Percentiles rank a stretch among this genome's conserved stretches.
Conservation (phyloP, 2,113 vertebrate genomes). For the Oryzias javanicus region DNA sequence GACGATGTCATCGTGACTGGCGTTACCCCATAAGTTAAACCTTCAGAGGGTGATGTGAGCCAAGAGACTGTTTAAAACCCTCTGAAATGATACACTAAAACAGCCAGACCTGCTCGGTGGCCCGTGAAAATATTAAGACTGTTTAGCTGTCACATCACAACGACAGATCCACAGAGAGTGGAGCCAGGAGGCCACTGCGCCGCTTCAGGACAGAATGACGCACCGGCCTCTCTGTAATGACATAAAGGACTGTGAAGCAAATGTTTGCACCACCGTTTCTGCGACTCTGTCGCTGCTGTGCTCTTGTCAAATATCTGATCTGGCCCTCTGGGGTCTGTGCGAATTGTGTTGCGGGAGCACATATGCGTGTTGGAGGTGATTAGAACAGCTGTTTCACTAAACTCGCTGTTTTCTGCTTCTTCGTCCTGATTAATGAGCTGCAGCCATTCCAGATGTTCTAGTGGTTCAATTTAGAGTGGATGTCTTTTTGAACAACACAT, state of each 20-base stretch:
- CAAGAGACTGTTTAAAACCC: slow-evolving; percentile 1
- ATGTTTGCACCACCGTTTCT: slow-evolving; percentile 27
- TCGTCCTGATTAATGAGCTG: slow-evolving; percentile 27
- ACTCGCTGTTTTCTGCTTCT: slow-evolving; percentile 4
- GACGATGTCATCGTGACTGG: background rate
- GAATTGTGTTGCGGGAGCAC: background rate
- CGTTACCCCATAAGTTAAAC: background rate
- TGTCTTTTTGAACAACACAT: no score
- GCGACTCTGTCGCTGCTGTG: slow-evolving; percentile 35
- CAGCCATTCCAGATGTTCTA: slow-evolving; percentile 12
- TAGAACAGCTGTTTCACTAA: slow-evolving; percentile 1
- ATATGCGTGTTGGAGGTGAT: background rate
- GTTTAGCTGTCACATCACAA: slow-evolving; percentile 14
- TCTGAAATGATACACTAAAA: slow-evolving; percentile 16
- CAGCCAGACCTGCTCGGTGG: slow-evolving; percentile 14
- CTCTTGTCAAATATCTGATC: slow-evolving; percentile 21
- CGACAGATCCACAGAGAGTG: slow-evolving; percentile 41
- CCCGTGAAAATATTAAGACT: slow-evolving; percentile 33
- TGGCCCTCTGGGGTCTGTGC: background rate
- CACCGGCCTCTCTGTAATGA: slow-evolving; percentile 16
- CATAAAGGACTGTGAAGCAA: slow-evolving; percentile 27
- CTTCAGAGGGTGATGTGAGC: background rate
- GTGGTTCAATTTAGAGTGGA: slow-evolving; percentile 9
- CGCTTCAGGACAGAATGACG: slow-evolving; percentile 3
- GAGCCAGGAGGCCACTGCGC: slow-evolving; percentile 19